Evolutionary conservation across 2,888 invertebrate species (phyloP), one percentile per base, ranked within the genome.

Genomic region (Drosophila nr. perissopoda): DNA sequence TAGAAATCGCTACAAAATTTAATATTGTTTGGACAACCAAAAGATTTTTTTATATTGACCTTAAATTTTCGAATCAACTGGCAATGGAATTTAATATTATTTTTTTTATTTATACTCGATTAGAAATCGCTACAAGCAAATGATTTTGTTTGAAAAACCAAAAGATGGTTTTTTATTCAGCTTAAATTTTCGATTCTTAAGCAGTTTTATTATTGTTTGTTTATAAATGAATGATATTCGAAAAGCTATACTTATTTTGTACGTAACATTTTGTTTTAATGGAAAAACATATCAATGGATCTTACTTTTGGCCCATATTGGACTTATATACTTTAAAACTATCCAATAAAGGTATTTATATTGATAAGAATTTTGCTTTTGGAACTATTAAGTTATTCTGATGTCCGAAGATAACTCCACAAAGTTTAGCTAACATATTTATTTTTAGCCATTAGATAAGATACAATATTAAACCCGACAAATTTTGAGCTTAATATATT

Each of bases 391-490:
- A 21, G 52, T 53, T 33, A n/a, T 13, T 2, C 31, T 34, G 34
- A 34, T 16, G 10, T 25, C 34, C 13, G 8, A 25, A 34, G 21
- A 53, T 34, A 53, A 2, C 16, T 33, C 8, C 4, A 8, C 16
- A n/a, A 16, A 29, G 21, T 40, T 16, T 27, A 29, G n/a, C n/a
- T 21, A 21, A 13, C n/a, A 56, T 40, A n/a, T n/a, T 29, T 21
- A 40, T 57, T 57, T 40, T 57, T 13, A n/a, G 11, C 18, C 54
- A 18, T 56, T 27, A 27, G 52, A 53, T 53, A 16, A 53, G 52
- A 53, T 53, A 33, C 16, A 25, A 53, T 21, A 21, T n/a, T 21
- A 21, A 33, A 13, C n/a, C 6, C 13, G n/a, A 3, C 10, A 27
- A 25, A 42, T 46, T 13, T 46, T 4, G 16, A 42, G 42, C 16